Conservation (phyloP, 2,113 vertebrate species). For the Atrichornis clamosus region DNA sequence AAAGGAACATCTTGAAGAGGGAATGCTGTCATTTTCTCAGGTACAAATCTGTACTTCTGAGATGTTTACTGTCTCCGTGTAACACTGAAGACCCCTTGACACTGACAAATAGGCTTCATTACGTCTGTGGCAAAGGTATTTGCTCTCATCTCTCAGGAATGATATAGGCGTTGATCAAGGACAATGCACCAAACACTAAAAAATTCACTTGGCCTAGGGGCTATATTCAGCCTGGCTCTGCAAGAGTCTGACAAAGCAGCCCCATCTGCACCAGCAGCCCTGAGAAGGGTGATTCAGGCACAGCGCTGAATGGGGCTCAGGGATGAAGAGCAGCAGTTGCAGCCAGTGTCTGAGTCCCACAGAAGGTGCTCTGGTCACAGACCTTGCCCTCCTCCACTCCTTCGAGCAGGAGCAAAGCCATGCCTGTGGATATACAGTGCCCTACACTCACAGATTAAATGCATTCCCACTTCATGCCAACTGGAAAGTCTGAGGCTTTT, state of each 20-base stretch:
- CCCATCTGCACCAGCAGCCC: not conserved
- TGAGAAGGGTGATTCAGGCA: not conserved
- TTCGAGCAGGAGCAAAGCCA: not conserved
- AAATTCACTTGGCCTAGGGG: conserved; percentile 55
- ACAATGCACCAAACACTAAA: conserved; percentile 30
- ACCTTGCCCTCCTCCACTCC: not conserved
- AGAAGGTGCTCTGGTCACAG: not conserved
- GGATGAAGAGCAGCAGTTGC: not conserved
- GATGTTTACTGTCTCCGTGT: conserved; percentile 50
- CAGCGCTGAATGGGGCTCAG: accelerated
- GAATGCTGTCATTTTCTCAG: conserved; percentile 58
- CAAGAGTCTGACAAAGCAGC: not conserved
- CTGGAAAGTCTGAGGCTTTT: not conserved
- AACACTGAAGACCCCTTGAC: conserved; percentile 60
- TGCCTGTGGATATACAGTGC: not conserved
- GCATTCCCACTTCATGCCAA: not conserved
- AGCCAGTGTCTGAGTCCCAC: not conserved
- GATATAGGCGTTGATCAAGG: conserved; percentile 51
- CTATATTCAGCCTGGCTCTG: not conserved
- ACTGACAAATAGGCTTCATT: conserved; percentile 69
- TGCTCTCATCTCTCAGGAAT: conserved; percentile 72
- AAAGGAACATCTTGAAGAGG: conserved; percentile 60
- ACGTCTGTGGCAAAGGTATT: conserved; percentile 59
- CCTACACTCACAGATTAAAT: not conserved
- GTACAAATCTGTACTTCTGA: conserved; percentile 65